Evolutionary conservation across 1,140 invertebrate species (phyloP).

Genomic region (Danaus melanippus): DNA sequence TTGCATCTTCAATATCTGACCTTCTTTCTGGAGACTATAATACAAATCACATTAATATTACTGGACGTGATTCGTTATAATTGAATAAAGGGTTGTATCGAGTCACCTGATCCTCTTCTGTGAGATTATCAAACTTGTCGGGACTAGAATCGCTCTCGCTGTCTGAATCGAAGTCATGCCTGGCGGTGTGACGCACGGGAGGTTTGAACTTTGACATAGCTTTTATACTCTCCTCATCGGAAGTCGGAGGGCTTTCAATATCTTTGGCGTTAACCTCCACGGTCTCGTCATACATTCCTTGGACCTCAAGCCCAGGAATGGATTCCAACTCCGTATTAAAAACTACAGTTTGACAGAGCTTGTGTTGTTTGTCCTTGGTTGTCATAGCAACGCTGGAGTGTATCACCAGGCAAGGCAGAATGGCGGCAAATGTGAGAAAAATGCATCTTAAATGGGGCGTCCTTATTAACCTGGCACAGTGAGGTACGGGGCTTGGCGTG

Average conservation of each 20-base stretch:
- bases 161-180: slow-evolving; percentile 57
- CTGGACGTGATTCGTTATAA: neutral
- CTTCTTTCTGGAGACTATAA: slow-evolving; percentile 42
- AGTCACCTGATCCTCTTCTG: slow-evolving; percentile 40
- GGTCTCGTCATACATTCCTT: slow-evolving; percentile 59
- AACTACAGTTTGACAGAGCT: slow-evolving; percentile 52
- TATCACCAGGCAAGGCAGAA: slow-evolving; percentile 3
- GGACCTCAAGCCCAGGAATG: slow-evolving; percentile 12
- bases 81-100: too few relatives aligned
- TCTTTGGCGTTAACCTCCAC: slow-evolving; percentile 52
- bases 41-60: neutral
- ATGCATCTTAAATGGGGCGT: slow-evolving; percentile 14
- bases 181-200: slow-evolving; percentile 44
- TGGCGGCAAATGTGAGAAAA: slow-evolving; percentile 19
- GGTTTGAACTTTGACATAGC: slow-evolving; percentile 59
- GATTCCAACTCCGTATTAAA: slow-evolving; percentile 14
- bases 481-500: slow-evolving; percentile 24
- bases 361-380: slow-evolving; percentile 39
- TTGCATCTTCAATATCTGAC: slow-evolving; percentile 22
- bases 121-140: slow-evolving; percentile 42
- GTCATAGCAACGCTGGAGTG: slow-evolving; percentile 43
- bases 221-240: slow-evolving; percentile 42
- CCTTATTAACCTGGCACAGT: slow-evolving; percentile 19
- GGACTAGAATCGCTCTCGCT: slow-evolving; percentile 45
- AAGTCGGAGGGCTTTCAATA: slow-evolving; percentile 46